These are phyloP conservation scores for Melipona quadrifasciata DNA, from an alignment of 1,140 invertebrate species.

Conservation along the genomic window DNA sequence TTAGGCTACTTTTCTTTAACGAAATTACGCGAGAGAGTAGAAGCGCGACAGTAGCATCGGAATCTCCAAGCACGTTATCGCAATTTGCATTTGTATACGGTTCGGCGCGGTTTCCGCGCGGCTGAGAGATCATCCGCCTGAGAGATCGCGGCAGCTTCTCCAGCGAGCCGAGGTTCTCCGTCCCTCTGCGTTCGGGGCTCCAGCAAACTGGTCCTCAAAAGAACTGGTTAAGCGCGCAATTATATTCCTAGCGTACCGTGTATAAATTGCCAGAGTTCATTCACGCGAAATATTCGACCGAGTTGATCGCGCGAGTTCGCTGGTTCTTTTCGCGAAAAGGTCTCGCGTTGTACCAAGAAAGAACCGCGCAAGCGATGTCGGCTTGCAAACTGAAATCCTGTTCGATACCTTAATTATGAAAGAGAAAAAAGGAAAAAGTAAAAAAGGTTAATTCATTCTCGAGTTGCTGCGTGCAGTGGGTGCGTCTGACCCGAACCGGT, in stretches of 20 bases:
- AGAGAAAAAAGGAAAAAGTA: not conserved
- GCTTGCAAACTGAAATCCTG: not conserved
- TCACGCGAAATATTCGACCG: not conserved
- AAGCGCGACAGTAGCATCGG: too few species aligned
- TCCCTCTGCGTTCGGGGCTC: too few species aligned
- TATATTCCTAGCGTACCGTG: not conserved
- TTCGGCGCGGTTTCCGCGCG: not conserved
- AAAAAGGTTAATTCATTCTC: too few species aligned
- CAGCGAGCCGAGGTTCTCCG: not conserved
- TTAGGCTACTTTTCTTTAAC: not conserved
- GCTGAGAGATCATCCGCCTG: not conserved
- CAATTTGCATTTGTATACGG: not conserved
- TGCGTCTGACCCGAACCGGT: not conserved
- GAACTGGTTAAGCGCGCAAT: not conserved
- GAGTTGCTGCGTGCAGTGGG: too few species aligned
- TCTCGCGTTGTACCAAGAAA: too few species aligned
- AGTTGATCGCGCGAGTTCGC: not conserved
- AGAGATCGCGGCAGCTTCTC: not conserved
- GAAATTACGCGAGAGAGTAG: not conserved
- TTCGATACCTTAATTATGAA: not conserved
- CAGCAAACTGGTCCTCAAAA: slow-evolving; percentile 7
- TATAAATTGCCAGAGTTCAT: slow-evolving; percentile 8
- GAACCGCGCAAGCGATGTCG: too few species aligned
- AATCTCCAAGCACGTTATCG: not conserved
- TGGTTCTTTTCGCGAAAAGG: too few species aligned